Evolutionary conservation across 2,797 vertebrate species (phyloP), one percentile per base, ranked within the genome.

Genomic region (Sternotherus odoratus): DNA sequence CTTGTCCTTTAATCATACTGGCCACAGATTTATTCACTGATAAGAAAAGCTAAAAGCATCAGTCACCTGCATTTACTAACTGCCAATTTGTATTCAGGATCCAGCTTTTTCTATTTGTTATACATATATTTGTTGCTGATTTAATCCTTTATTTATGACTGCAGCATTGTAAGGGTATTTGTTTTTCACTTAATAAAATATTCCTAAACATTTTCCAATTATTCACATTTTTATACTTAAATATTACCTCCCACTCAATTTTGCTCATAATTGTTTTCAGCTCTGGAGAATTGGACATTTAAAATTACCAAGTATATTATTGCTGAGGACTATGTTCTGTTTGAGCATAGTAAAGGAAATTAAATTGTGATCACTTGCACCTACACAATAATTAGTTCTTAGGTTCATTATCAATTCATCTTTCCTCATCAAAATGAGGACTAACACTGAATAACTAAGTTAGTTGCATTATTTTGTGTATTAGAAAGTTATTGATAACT

Each of bases 301-400:
- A 19, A 0, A 74, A 30, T 17, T 23, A 87, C 87, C 6, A 74
- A 19, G 13, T 79, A 5, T 50, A 28, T 23, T 49, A 5, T 4
- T 93, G 72, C 19, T 66, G 12, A 57, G 79, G 63, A 87, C 54
- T 82, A 85, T 69, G 36, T 91, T 94, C 91, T 94, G 7, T 39
- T 89, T 46, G 33, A 43, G 60, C 3, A 66, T 82, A 79, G 1
- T 30, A 93, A 92, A 82, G 80, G 50, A 82, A 94, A 88, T 83
- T 83, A 83, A 28, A 86, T 4, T 28, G 30, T 57, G 51, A 77
- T 90, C 63, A 51, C 88, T 84, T 96, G 78, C 81, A 83, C 49
- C 49, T 82, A 87, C 82, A 94, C 95, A 94, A 4, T 2, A 57
- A 46, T 90, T 0, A 84, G 93, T 96, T 95, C 90, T 88, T 82